A percentile compares a stretch with the other conserved stretches of the same genome.
Conservation (phyloP, 37 sponge, comb jelly and placozoan species). For the Beroe ovata region DNA sequence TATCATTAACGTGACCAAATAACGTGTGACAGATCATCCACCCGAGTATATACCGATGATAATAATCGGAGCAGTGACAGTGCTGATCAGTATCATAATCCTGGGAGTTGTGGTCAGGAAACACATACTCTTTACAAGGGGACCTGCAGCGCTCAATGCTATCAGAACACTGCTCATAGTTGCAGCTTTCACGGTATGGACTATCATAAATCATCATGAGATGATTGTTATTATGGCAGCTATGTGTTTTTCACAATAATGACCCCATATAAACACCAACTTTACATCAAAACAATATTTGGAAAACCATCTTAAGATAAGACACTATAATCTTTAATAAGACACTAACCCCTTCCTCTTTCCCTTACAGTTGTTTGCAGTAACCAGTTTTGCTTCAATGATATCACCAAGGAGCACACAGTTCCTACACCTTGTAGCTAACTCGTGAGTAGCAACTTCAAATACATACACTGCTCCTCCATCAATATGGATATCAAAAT, state of each 20-base stretch:
- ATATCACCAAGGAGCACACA: not conserved
- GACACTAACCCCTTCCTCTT: no score
- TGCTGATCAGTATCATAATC: not conserved
- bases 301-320: no score
- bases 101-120: not conserved
- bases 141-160: not conserved
- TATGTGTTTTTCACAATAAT: no score
- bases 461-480: not conserved
- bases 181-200: not conserved
- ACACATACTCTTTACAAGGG: not conserved
- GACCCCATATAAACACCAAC: no score
- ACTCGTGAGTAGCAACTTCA: not conserved
- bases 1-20: no score
- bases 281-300: no score
- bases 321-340: no score
- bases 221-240: no score
- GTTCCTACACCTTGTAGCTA: not conserved
- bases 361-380: not conserved
- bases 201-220: no score
- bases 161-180: not conserved
- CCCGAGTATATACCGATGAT: not conserved
- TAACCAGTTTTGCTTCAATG: not conserved
- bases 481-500: not conserved
- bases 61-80: not conserved
- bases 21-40: not conserved